These are phyloP conservation scores for Mycalesis mineus DNA, from an alignment of 2,888 invertebrate genomes.

Conservation along the genomic window DNA sequence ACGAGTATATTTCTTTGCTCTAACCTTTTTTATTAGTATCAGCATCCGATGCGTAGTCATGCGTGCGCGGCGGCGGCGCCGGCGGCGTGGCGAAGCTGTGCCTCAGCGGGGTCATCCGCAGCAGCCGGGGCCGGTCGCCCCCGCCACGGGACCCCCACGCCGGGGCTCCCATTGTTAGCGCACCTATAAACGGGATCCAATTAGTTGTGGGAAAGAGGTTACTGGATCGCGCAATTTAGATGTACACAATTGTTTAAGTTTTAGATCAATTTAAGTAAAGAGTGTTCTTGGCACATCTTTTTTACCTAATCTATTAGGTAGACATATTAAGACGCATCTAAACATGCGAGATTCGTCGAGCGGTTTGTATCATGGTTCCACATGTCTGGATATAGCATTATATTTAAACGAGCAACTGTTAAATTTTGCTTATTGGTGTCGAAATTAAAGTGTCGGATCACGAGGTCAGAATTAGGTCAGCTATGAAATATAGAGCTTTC, in stretches of 20 bases:
- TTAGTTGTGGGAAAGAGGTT: neutral
- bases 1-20: neutral
- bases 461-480: too few relatives aligned
- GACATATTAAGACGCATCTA: too few relatives aligned
- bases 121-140: slow-evolving; percentile 73
- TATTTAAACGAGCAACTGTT: too few relatives aligned
- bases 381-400: too few relatives aligned
- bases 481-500: too few relatives aligned
- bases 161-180: slow-evolving; percentile 63
- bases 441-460: too few relatives aligned
- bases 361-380: too few relatives aligned
- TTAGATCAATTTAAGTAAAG: neutral
- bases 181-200: slow-evolving; percentile 4
- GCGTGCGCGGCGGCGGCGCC: slow-evolving; percentile 56
- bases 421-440: too few relatives aligned
- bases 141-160: slow-evolving; percentile 69
- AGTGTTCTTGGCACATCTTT: too few relatives aligned
- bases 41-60: slow-evolving; percentile 78
- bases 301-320: too few relatives aligned
- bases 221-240: neutral
- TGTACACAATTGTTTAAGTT: neutral
- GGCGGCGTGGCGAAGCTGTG: slow-evolving; percentile 77
- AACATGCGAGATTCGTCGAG: too few relatives aligned
- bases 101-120: slow-evolving; percentile 78
- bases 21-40: slow-evolving; percentile 79